Conservation (phyloP, 2,888 invertebrate genomes). For the Gibbula magus region DNA sequence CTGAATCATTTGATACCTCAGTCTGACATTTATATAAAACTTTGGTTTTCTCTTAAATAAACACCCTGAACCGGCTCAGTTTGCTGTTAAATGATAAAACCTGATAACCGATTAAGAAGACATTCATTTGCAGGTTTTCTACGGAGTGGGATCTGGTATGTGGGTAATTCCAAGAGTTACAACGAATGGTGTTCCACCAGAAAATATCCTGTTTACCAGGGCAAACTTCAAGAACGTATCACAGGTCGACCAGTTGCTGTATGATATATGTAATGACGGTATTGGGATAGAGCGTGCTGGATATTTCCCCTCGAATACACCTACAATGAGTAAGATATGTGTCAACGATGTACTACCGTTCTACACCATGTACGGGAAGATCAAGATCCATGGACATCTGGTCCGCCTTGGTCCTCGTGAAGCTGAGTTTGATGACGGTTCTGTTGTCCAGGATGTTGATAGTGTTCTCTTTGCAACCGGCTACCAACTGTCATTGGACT, state of each 20-base stretch:
- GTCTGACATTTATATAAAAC: too few relatives aligned
- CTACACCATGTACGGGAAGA: slow-evolving; percentile 74
- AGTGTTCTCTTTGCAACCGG: slow-evolving; percentile 74
- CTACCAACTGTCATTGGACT: slow-evolving; percentile 53
- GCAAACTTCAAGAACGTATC: neutral
- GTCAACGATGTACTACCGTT: slow-evolving; percentile 76
- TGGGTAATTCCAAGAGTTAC: neutral
- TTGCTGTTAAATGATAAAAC: too few relatives aligned
- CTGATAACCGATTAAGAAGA: too few relatives aligned
- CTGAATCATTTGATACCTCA: too few relatives aligned
- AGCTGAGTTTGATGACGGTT: slow-evolving; percentile 69
- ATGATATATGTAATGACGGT: neutral
- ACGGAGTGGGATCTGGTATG: neutral
- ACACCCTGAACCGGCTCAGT: too few relatives aligned
- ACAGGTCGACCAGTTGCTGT: neutral
- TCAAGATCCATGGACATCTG: slow-evolving; percentile 68
- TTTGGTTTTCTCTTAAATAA: too few relatives aligned
- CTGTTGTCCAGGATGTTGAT: slow-evolving; percentile 57
- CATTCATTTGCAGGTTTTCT: neutral
- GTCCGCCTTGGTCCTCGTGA: slow-evolving; percentile 55
- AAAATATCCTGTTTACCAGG: neutral
- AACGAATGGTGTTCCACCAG: neutral
- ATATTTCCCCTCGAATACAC: neutral
- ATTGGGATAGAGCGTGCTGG: neutral
- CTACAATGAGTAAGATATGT: neutral